Conservation (phyloP, 1,140 invertebrate species). For the Diorhabda sublineata region DNA sequence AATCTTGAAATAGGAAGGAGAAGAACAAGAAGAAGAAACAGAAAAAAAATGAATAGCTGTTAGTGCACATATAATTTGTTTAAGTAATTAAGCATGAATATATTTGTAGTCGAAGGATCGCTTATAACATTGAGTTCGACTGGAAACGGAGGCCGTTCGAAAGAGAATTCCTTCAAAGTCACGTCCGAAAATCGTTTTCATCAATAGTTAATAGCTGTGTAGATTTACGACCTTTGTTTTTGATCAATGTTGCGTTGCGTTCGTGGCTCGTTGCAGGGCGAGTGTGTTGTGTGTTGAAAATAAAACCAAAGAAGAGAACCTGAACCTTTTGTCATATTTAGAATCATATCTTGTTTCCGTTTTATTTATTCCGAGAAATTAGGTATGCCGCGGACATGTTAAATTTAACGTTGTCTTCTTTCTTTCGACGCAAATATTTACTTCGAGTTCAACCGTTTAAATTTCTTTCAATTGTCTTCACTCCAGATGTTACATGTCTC, state of each 20-base stretch:
- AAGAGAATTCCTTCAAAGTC: slow-evolving; percentile 28
- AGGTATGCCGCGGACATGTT: slow-evolving; percentile 1
- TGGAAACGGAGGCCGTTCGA: slow-evolving; percentile 28
- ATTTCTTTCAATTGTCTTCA: no score
- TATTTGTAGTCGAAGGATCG: slow-evolving; percentile 20
- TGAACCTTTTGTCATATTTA: slow-evolving; percentile 1
- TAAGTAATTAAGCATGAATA: slow-evolving; percentile 25
- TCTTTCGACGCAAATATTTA: no score
- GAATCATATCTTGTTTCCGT: slow-evolving; percentile 2
- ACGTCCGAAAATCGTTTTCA: slow-evolving; percentile 28
- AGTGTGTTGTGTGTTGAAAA: background rate
- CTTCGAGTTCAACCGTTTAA: no score
- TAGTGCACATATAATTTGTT: slow-evolving; percentile 25
- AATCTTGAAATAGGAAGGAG: no score
- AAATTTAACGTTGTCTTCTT: background rate
- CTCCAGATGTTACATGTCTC: no score
- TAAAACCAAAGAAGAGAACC: slow-evolving; percentile 2
- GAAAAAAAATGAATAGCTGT: slow-evolving; percentile 14
- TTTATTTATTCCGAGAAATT: slow-evolving; percentile 3
- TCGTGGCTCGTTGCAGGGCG: slow-evolving; percentile 10
- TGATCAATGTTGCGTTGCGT: slow-evolving; percentile 16
- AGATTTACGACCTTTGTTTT: slow-evolving; percentile 26
- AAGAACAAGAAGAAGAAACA: background rate
- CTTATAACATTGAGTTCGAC: slow-evolving; percentile 20
- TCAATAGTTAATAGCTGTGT: slow-evolving; percentile 28